Percentiles rank a stretch among this genome's conserved stretches.
phyloP scores from a whole-genome alignment of 2,113 vertebrate genomes.

The Plecturocebus donacophilus region DNA sequence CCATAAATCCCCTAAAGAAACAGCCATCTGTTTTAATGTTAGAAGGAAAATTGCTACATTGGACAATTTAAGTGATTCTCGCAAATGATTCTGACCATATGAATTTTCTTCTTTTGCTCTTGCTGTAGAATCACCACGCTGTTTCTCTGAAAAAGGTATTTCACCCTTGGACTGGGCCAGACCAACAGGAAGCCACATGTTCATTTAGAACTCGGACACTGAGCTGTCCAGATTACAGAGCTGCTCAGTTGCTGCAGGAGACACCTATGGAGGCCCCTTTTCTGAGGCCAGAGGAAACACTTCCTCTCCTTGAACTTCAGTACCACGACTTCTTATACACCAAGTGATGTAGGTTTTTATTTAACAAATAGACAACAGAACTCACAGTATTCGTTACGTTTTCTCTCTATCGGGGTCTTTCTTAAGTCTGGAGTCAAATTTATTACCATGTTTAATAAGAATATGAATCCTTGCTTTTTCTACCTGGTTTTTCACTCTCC shows the following conservation, averaged over 20 bases:
- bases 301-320: neutral
- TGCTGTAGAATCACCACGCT: neutral
- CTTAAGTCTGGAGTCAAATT: neutral
- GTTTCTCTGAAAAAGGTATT: too few species aligned
- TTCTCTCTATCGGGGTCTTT: neutral
- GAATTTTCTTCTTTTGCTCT: neutral
- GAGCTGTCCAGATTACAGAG: fast-evolving
- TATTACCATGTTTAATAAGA: neutral
- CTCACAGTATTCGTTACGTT: neutral
- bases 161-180: neutral
- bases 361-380: neutral
- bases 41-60: neutral
- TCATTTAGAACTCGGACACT: fast-evolving
- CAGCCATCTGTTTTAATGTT: neutral
- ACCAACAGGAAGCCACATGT: fast-evolving
- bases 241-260: neutral
- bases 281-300: fast-evolving
- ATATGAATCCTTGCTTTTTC: neutral
- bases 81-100: neutral
- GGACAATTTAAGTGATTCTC: neutral
- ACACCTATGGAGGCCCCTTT: neutral
- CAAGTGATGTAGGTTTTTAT: fast-evolving
- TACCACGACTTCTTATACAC: neutral
- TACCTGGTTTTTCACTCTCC: neutral
- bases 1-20: neutral